Conservation (phyloP, 1,140 invertebrate genomes). For the Caenorhabditis inopinata region DNA sequence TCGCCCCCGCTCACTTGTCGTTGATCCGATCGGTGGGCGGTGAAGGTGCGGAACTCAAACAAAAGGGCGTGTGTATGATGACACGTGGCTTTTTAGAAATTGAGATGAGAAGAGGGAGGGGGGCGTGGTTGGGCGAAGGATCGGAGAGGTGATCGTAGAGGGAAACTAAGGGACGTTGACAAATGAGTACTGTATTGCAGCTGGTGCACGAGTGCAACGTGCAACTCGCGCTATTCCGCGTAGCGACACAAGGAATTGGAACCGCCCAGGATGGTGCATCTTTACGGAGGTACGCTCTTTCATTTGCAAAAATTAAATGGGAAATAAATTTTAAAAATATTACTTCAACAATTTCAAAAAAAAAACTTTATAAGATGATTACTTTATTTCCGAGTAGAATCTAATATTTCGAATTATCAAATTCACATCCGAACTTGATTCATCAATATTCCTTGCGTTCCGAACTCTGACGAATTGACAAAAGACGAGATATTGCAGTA, state of each 20-base stretch:
- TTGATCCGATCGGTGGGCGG: slow-evolving; percentile 11
- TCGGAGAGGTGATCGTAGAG: too few relatives aligned
- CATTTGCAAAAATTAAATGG: too few relatives aligned
- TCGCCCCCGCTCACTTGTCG: slow-evolving; percentile 30
- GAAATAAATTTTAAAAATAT: too few relatives aligned
- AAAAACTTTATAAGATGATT: not conserved
- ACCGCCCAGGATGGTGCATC: slow-evolving; percentile 55
- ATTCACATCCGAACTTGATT: slow-evolving; percentile 44
- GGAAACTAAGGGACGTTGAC: not conserved
- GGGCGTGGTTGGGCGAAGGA: too few relatives aligned
- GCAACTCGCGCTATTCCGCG: slow-evolving; percentile 59
- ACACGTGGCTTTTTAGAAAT: not conserved
- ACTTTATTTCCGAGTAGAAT: not conserved
- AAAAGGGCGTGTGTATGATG: not conserved
- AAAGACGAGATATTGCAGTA: too few relatives aligned
- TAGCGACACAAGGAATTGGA: slow-evolving; percentile 60
- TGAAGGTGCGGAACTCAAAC: not conserved
- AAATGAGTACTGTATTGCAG: slow-evolving; percentile 47
- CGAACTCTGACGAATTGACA: too few relatives aligned
- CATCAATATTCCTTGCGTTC: not conserved
- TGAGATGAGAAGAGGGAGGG: not conserved
- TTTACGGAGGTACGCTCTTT: slow-evolving; percentile 15
- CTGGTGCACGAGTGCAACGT: slow-evolving; percentile 62
- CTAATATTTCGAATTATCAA: not conserved
- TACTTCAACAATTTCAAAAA: too few relatives aligned